Conservation (phyloP, 2,113 vertebrate genomes). For the Lepus americanus region DNA sequence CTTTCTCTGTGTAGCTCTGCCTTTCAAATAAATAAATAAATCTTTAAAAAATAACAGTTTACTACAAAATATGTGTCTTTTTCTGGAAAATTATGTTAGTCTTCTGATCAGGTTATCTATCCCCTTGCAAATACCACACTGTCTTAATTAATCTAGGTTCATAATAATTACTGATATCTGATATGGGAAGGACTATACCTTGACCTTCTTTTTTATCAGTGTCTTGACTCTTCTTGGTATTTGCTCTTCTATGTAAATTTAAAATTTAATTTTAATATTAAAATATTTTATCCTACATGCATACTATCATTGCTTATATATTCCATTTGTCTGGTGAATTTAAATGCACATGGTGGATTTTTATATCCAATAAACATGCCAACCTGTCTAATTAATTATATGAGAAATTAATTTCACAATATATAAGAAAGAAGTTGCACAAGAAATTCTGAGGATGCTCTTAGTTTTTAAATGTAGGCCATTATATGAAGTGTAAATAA, state of each 20-base stretch:
- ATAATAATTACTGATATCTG: neutral
- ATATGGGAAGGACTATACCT: neutral
- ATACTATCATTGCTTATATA: neutral
- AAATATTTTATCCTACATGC: slow-evolving; percentile 18
- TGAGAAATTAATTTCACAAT: neutral
- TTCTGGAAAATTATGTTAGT: neutral
- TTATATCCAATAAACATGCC: neutral
- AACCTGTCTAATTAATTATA: neutral
- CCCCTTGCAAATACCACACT: neutral
- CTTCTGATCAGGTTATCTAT: neutral
- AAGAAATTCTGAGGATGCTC: neutral
- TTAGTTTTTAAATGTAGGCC: neutral
- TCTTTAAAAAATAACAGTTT: neutral
- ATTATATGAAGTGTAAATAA: neutral
- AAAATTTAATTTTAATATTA: neutral
- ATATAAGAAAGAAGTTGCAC: too few relatives aligned
- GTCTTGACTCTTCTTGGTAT: neutral
- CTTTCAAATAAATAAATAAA: too few relatives aligned
- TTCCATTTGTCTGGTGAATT: neutral
- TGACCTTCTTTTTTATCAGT: neutral
- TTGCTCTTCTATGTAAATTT: neutral
- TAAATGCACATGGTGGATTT: neutral
- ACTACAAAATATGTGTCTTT: neutral
- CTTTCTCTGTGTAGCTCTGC: too few relatives aligned
- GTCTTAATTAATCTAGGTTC: neutral